Evolutionary conservation across 92 coral and sea anemone species (phyloP), one percentile per base, ranked within the genome.

Genomic region (Blastomussa wellsi): DNA sequence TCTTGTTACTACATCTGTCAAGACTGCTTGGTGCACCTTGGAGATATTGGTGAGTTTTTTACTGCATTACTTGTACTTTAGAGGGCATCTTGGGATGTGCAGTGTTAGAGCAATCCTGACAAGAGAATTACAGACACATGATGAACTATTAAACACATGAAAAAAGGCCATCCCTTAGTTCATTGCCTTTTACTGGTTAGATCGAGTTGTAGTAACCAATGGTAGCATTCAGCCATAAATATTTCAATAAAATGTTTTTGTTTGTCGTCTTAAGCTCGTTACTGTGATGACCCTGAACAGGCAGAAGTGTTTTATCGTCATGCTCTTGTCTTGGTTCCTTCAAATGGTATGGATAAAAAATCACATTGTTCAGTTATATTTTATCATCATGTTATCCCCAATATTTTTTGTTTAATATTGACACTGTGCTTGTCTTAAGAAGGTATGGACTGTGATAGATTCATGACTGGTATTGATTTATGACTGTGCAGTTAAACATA

Each of bases 1-100:
- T 94, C 97, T 4, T 95, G 98, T 90, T 90, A 92, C 78, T 95
- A 95, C 80, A 95, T 95, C 82, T 95, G 98, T 64, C 98, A 95
- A 84, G 98, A 95, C 83, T 95, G 98, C 82, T 88, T 95, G 86
- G 98, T 95, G 32, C 98, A 95, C 73, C 84, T 95, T 38, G 98
- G 98, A 13, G 98, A 95, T 83, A 90, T 95, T 86, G 98, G 98
- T 93, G 60, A 76, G 86, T 59, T 9, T 38, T 10, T 22, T 41
- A n/a, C n/a, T n/a, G n/a, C n/a, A n/a, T n/a, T n/a, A n/a, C n/a
- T n/a, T n/a, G n/a, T n/a, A n/a, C n/a, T n/a, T n/a, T n/a, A n/a
- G n/a, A n/a, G n/a, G n/a, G n/a, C n/a, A n/a, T n/a, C n/a, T n/a
- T n/a, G n/a, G n/a, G n/a, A n/a, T n/a, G n/a, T n/a, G n/a, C n/a